A percentile compares a stretch with the other conserved stretches of the same genome.
Evolutionary conservation across 2,888 invertebrate genomes (phyloP).

Genomic region (Zele albiditarsus): DNA sequence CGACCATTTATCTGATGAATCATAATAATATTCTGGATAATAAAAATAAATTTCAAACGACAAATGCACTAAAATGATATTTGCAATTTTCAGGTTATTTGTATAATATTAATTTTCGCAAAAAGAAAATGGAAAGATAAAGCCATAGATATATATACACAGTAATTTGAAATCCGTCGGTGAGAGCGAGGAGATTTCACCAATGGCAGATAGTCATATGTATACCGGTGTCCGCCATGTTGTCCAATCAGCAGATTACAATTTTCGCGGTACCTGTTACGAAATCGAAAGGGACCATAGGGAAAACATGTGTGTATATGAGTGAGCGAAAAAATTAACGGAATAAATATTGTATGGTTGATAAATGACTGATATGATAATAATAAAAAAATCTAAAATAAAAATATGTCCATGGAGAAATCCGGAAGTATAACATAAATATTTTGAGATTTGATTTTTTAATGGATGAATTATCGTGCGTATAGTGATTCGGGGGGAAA

Average conservation of each 20-base stretch:
- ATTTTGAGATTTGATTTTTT: neutral
- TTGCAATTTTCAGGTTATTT: too few relatives aligned
- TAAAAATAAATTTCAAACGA: too few relatives aligned
- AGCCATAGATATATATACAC: too few relatives aligned
- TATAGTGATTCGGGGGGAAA: slow-evolving; percentile 38
- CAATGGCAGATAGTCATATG: neutral
- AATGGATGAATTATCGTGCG: slow-evolving; percentile 43
- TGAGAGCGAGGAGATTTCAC: neutral
- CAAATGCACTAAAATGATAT: too few relatives aligned
- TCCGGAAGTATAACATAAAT: neutral
- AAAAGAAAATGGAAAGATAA: too few relatives aligned
- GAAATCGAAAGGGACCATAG: slow-evolving; percentile 56
- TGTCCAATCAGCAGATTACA: slow-evolving; percentile 29
- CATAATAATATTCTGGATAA: too few relatives aligned
- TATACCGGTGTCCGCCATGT: slow-evolving; percentile 5
- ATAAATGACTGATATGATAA: neutral
- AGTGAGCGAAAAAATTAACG: neutral
- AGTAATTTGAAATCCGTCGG: too few relatives aligned
- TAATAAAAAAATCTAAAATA: neutral
- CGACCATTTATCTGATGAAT: too few relatives aligned
- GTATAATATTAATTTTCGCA: too few relatives aligned
- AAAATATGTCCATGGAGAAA: neutral
- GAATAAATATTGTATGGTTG: neutral
- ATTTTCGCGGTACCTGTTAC: slow-evolving; percentile 64
- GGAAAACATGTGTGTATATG: slow-evolving; percentile 60